A percentile compares a stretch with the other conserved stretches of the same genome.
Conservation (phyloP, 1,140 invertebrate genomes). For the Arion vulgaris region DNA sequence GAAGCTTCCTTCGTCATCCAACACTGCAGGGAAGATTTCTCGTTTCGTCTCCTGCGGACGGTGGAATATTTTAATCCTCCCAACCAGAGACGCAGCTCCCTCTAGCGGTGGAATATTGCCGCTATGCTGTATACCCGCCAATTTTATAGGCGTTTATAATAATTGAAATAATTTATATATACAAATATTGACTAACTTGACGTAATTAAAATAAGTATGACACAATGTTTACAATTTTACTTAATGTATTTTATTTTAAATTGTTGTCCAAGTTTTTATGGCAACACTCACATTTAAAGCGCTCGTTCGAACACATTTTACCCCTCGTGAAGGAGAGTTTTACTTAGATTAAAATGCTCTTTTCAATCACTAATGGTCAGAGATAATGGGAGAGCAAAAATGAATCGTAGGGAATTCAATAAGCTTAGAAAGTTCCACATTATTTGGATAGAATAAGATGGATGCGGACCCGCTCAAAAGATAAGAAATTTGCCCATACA, state of each 20-base stretch:
- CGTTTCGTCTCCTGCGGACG: not conserved
- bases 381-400: constrained; percentile 11
- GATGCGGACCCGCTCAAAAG: not conserved
- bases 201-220: not conserved
- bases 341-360: constrained; percentile 13
- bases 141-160: not conserved
- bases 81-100: not conserved
- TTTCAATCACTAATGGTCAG: constrained; percentile 3
- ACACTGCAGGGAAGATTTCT: not conserved
- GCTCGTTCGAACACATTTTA: not conserved
- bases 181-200: not conserved
- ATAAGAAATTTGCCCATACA: not conserved
- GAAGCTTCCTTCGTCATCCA: not conserved
- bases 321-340: not conserved
- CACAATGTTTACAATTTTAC: not conserved
- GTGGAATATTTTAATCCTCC: constrained; percentile 2
- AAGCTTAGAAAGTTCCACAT: constrained; percentile 8
- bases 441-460: not conserved
- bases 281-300: not conserved
- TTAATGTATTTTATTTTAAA: not conserved
- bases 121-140: not conserved
- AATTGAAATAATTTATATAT: not conserved
- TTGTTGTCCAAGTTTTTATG: not conserved
- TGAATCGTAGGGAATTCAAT: not conserved
- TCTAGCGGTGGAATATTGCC: not conserved